Evolutionary conservation across 2,888 invertebrate genomes (phyloP).

Genomic region (Morpho helenor): DNA sequence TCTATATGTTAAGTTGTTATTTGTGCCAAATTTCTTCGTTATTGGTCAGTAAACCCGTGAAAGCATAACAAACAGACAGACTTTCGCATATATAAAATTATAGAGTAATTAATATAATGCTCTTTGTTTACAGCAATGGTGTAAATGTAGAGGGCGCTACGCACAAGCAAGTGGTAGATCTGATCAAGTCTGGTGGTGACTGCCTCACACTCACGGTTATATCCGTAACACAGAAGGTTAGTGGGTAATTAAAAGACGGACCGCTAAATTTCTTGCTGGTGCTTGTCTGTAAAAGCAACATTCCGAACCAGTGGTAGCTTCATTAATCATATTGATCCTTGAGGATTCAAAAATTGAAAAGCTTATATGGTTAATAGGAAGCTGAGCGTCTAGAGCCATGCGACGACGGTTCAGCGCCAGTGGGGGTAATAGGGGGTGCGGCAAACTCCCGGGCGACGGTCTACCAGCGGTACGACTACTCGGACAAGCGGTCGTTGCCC

Average conservation of each 20-base stretch:
- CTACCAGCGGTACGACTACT: conserved; percentile 89
- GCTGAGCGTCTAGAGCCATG: conserved; percentile 90
- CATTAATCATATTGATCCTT: too few relatives aligned
- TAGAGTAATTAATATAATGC: background rate
- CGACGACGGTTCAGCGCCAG: conserved; percentile 82
- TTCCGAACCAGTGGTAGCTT: too few relatives aligned
- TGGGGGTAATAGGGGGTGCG: conserved; percentile 68
- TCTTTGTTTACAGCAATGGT: conserved; percentile 88
- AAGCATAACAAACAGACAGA: too few relatives aligned
- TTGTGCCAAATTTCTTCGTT: too few relatives aligned
- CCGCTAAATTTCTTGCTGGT: too few relatives aligned
- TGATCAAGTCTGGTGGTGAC: conserved; percentile 99
- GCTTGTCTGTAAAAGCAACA: too few relatives aligned
- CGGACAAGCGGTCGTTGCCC: conserved; percentile 94
- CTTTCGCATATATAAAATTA: too few relatives aligned
- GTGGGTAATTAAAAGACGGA: conserved; percentile 5
- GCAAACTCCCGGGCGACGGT: conserved; percentile 67
- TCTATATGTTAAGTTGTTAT: too few relatives aligned
- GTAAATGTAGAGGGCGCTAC: conserved; percentile 99
- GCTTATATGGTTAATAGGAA: conserved; percentile 71
- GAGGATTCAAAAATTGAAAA: too few relatives aligned
- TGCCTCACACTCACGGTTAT: conserved; percentile 97
- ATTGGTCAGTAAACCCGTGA: too few relatives aligned
- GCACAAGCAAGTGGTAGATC: conserved; percentile 99
- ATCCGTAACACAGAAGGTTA: conserved; percentile 94